Evolutionary conservation across 2,113 vertebrate species (phyloP), one percentile per base, ranked within the genome.

Genomic region (Syrrhaptes paradoxus): DNA sequence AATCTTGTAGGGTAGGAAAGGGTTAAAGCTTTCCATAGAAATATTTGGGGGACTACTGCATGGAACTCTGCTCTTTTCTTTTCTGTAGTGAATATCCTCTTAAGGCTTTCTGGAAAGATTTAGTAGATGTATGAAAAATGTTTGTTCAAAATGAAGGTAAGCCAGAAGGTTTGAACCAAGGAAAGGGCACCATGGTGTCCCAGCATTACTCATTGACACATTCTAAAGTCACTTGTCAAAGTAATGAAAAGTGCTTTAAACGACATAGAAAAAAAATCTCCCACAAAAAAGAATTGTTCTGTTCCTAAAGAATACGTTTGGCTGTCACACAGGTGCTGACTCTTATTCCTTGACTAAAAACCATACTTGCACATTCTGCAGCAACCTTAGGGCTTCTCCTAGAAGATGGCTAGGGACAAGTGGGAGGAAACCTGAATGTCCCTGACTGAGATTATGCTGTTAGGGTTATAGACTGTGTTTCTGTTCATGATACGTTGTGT

Each of bases 181-280:
- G 51, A 87, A 87, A 76, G 12, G 8, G 14, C 19, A 34, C 17
- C 11, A 28, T 2, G 54, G 34, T 68, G 36, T 45, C 6, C 26
- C 13, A 52, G 4, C 7, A 55, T 75, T 82, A 66, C 7, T 67
- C 66, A 65, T 2, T 54, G n/a, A 85, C 34, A 4, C 6, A 3
- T 66, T 80, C 43, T 68, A 73, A 91, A 86, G 18, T 73, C 34
- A 67, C 12, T 70, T 89, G 38, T 55, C 34, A 93, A 84, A 94
- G 17, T 79, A 68, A 88, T 4, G 55, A 71, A 46, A 66, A 66
- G 9, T 46, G 2, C 19, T 57, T 49, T 85, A 54, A 74, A 94
- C 74, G 17, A 17, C 11, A 2, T 10, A 67, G 51, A 31, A 58
- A 85, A 66, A 80, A 29, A 34, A 31, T 7, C 4, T 4, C 1